Base-by-base conservation (phyloP, 2,113 vertebrate species). In the Stigmatopora nigra region DNA sequence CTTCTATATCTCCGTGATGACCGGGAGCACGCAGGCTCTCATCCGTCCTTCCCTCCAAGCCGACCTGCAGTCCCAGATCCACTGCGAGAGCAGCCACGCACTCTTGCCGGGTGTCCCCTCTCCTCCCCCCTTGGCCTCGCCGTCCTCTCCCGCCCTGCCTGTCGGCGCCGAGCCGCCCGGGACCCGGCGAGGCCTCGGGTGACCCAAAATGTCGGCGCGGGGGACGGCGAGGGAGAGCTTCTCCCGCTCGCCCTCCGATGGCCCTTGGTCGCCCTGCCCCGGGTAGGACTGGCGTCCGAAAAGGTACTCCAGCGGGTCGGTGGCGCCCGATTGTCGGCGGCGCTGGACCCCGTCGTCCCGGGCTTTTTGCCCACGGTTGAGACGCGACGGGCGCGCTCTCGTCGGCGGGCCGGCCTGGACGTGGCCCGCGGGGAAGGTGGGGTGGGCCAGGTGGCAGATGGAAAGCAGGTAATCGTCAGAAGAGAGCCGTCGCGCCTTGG, bases 361-460 rank as follows among this genome's bases (percentile, higher is more conserved):
- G 3, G 20, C 56, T 46, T 81, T 64, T 31, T 71, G 67, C 25
- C 64, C 48, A 0, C 15, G 61, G 19, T 61, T 66, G 65, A 67
- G 58, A 1, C 5, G 63, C 6, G 83, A 76, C 36, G 76, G 63
- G 44, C 69, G n/a, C 46, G 67, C 59, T 19, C 67, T 5, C 0
- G 66, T 79, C 61, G 82, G 80, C 8, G 74, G 41, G 67, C 79
- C 22, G 0, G 74, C 20, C 31, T 79, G 69, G 1, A 60, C 17
- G 3, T 89, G 86, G 51, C 79, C 69, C 22, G 62, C 61, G 13
- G 86, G 86, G 75, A 92, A 91, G 35, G 91, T 89, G 63, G 94
- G 92, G 53, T 85, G 89, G 63, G 93, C 92, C 0, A 94, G 87
- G 78, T 95, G 93, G 76, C 92, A 92, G 82, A 94, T 94, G 73